Conservation (phyloP, 2,888 invertebrate genomes). For the Cephus spinipes region DNA sequence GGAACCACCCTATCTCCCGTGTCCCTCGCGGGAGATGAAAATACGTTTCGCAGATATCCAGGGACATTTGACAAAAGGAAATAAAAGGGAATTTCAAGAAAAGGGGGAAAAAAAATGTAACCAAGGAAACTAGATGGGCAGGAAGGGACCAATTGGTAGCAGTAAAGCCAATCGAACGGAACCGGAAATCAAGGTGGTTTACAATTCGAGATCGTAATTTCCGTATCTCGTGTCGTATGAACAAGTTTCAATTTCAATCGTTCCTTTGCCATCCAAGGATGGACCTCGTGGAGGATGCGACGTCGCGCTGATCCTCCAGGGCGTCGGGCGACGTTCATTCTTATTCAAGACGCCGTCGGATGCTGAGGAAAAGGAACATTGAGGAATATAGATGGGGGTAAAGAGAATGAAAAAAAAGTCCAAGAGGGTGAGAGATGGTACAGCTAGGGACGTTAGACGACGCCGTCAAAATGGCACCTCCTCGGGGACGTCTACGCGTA, state of each 20-base stretch:
- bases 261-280: background rate
- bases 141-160: background rate
- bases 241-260: background rate
- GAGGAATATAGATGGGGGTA: conserved; percentile 3
- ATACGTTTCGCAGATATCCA: background rate
- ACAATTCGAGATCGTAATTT: background rate
- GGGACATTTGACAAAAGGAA: background rate
- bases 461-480: background rate
- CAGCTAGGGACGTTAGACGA: background rate
- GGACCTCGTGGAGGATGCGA: background rate
- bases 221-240: background rate
- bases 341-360: background rate
- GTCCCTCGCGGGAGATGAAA: background rate
- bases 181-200: background rate
- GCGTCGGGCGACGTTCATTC: background rate
- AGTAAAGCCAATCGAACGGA: background rate
- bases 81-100: background rate
- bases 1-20: background rate
- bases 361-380: background rate
- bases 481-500: background rate
- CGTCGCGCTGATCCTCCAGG: background rate
- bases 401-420: conserved; percentile 12
- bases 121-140: background rate
- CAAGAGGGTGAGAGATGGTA: background rate
- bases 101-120: background rate